Conservation (phyloP, 2,888 invertebrate species). For the Asteroscopus sphinx region DNA sequence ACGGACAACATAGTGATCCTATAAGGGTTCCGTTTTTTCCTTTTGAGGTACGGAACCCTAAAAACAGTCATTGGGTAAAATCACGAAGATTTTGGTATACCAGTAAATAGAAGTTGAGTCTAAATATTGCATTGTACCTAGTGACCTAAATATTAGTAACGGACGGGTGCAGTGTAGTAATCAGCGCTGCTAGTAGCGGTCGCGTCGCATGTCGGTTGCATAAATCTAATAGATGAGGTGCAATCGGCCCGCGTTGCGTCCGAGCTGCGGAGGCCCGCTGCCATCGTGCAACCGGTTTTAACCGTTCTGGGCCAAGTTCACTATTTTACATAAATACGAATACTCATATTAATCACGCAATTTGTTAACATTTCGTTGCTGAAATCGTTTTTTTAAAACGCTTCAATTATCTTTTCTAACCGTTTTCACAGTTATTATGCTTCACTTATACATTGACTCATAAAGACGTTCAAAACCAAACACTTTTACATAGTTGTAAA, state of each 20-base stretch:
- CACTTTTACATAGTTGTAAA: too few species aligned
- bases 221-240: constrained; percentile 55
- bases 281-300: constrained; percentile 62
- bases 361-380: not conserved
- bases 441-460: not conserved
- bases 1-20: too few species aligned
- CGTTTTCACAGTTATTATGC: not conserved
- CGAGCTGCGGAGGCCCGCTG: constrained; percentile 38
- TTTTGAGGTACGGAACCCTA: too few species aligned
- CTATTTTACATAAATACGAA: constrained; percentile 40
- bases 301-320: constrained; percentile 70
- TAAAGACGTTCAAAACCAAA: not conserved
- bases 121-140: constrained; percentile 33
- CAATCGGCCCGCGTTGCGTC: constrained; percentile 47
- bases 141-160: constrained; percentile 55
- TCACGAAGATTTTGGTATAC: constrained; percentile 11
- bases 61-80: not conserved
- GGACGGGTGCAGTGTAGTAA: constrained; percentile 45
- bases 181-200: constrained; percentile 40
- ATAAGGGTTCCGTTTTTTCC: too few species aligned
- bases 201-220: constrained; percentile 50
- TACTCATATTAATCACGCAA: constrained; percentile 19
- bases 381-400: not conserved
- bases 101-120: constrained; percentile 11
- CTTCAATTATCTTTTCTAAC: not conserved